These are phyloP conservation scores for Patella ulyssiponensis DNA, from an alignment of 2,888 invertebrate species.

Conservation along the genomic window DNA sequence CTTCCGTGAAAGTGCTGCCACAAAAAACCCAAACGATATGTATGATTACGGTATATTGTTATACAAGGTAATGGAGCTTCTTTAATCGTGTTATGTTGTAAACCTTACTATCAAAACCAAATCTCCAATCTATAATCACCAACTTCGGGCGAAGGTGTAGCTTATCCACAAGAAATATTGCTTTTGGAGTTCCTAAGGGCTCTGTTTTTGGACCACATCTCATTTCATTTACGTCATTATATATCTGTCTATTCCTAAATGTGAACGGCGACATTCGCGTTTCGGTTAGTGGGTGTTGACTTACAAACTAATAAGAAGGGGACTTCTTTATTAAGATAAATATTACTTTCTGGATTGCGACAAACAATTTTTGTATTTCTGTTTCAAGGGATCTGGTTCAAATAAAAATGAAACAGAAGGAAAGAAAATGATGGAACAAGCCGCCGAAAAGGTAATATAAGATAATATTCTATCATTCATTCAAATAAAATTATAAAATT, in stretches of 20 bases:
- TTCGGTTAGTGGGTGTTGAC: neutral
- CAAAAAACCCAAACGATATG: conserved; percentile 62
- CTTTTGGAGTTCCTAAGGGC: no score
- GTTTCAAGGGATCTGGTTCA: conserved; percentile 62
- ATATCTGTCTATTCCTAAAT: neutral
- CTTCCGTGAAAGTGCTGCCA: conserved; percentile 64
- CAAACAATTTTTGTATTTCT: no score
- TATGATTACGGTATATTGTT: conserved; percentile 69
- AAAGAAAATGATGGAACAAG: conserved; percentile 52
- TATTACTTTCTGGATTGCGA: neutral
- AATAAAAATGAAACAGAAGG: conserved; percentile 61
- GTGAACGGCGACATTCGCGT: neutral
- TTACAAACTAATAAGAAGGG: neutral
- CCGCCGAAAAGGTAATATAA: conserved; percentile 59
- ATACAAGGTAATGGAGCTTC: conserved; percentile 53
- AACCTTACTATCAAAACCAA: no score
- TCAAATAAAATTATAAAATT: no score
- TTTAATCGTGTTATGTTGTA: no score
- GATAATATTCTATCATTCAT: neutral
- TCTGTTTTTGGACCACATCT: no score
- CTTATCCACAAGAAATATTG: no score
- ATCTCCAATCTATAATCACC: no score
- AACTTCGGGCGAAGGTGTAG: no score
- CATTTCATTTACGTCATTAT: neutral
- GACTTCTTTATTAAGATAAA: neutral